phyloP scores from a whole-genome alignment of 2,113 vertebrate genomes.

The Myiagra hebetior region DNA sequence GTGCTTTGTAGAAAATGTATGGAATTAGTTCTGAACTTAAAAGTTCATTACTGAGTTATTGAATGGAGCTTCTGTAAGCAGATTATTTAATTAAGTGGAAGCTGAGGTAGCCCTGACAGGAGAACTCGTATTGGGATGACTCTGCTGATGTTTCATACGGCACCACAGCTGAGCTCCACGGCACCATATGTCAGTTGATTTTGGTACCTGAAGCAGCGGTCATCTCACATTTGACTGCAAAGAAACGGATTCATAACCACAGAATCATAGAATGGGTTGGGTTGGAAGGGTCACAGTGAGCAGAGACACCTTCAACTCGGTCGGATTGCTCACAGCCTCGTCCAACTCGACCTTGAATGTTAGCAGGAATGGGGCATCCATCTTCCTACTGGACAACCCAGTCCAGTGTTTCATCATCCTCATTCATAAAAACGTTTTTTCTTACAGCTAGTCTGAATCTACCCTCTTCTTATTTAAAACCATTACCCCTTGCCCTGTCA shows the following conservation, averaged over 20 bases:
- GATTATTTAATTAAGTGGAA: not conserved
- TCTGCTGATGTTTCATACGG: not conserved
- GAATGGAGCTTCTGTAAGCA: not conserved
- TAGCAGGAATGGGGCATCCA: not conserved
- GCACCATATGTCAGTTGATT: not conserved
- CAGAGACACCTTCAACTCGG: not conserved
- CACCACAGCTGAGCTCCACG: not conserved
- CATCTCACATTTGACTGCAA: not conserved
- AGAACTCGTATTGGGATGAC: not conserved
- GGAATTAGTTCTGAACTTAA: not conserved
- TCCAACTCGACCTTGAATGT: not conserved
- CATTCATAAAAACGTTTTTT: not conserved
- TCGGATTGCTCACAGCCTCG: not conserved
- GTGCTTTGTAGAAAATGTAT: not conserved
- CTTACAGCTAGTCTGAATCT: not conserved
- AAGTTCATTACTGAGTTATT: not conserved
- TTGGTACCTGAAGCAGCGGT: not conserved
- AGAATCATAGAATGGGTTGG: not conserved
- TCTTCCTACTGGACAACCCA: not conserved
- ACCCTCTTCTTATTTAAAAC: not conserved
- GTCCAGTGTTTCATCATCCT: not conserved
- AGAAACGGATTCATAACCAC: not conserved
- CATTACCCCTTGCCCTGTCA: fast-evolving
- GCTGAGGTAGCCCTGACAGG: not conserved
- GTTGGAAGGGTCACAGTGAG: not conserved